Percentiles rank a stretch among this genome's conserved stretches.
Evolutionary conservation across 2,888 invertebrate genomes (phyloP).

Genomic region (Choreutis nemorana): DNA sequence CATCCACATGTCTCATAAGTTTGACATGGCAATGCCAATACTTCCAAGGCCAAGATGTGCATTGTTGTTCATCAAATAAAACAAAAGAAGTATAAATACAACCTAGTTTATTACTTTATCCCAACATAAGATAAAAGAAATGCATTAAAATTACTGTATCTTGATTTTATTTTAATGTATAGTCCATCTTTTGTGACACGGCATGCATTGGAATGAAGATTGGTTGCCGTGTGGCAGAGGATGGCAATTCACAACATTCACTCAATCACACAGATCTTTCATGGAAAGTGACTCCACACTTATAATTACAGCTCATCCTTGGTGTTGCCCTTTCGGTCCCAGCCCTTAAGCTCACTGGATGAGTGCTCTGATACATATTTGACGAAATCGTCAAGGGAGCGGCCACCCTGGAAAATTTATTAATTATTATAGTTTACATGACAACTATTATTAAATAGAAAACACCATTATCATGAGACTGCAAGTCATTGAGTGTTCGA

Average conservation of each 20-base stretch:
- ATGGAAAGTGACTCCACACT: conserved; percentile 27
- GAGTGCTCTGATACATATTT: conserved; percentile 94
- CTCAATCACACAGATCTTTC: conserved; percentile 50
- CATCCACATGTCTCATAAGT: too few species aligned
- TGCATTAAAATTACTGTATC: conserved; percentile 64
- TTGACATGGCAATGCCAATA: too few species aligned
- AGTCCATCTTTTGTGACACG: too few species aligned
- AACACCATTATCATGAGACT: too few species aligned
- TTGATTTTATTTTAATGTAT: too few species aligned
- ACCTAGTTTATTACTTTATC: conserved; percentile 52
- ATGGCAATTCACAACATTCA: conserved; percentile 13
- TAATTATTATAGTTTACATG: too few species aligned
- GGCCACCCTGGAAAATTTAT: conserved; percentile 82
- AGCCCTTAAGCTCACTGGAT: conserved; percentile 86
- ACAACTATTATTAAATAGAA: too few species aligned
- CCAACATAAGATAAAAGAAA: conserved; percentile 51
- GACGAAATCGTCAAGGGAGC: conserved; percentile 92
- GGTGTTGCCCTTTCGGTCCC: conserved; percentile 81
- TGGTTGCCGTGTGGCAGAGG: too few species aligned
- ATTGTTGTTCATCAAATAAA: conserved; percentile 25
- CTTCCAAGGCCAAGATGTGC: too few species aligned
- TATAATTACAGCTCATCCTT: conserved; percentile 49
- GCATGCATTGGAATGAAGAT: too few species aligned
- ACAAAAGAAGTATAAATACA: conserved; percentile 45
- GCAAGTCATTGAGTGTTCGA: too few species aligned